Evolutionary conservation across 37 sponge, comb jelly and placozoan genomes (phyloP).

Genomic region (Eunapius fragilis): DNA sequence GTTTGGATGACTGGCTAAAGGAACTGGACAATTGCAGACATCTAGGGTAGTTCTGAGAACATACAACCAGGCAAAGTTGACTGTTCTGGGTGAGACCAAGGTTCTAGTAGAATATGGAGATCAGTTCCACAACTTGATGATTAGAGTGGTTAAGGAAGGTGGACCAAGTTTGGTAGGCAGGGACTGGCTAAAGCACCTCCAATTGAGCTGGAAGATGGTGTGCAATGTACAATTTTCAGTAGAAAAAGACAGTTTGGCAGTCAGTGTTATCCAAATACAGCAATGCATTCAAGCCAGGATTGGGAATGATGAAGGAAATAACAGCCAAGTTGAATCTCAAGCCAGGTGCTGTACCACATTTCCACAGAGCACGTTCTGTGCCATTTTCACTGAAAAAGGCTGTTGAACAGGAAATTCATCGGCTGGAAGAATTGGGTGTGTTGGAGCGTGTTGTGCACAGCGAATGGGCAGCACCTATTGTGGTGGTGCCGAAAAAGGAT

Average conservation of each 20-base stretch:
- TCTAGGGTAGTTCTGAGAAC: background rate
- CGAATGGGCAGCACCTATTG: conserved; percentile 49
- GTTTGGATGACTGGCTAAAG: too few relatives aligned
- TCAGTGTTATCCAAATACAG: background rate
- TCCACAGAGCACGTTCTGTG: conserved; percentile 7
- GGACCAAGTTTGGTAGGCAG: background rate
- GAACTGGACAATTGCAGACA: background rate
- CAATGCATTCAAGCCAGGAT: conserved; percentile 5
- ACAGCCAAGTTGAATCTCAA: conserved; percentile 1
- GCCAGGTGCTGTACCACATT: conserved; percentile 6
- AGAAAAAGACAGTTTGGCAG: background rate
- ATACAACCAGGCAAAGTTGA: background rate
- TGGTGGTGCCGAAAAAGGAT: conserved; percentile 32
- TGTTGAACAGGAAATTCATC: conserved; percentile 9
- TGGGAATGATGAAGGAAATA: background rate
- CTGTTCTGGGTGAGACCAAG: background rate
- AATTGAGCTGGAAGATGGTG: background rate
- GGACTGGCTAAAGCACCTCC: conserved; percentile 7
- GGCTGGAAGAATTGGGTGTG: conserved; percentile 3
- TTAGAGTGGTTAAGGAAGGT: background rate
- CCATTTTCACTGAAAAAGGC: conserved; percentile 3
- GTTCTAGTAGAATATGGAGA: background rate
- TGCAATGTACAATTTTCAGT: background rate
- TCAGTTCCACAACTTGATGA: background rate
- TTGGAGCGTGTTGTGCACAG: too few relatives aligned